These are phyloP conservation scores for Perca schrenkii DNA, from an alignment of 2,113 vertebrate genomes.

Conservation along the genomic window DNA sequence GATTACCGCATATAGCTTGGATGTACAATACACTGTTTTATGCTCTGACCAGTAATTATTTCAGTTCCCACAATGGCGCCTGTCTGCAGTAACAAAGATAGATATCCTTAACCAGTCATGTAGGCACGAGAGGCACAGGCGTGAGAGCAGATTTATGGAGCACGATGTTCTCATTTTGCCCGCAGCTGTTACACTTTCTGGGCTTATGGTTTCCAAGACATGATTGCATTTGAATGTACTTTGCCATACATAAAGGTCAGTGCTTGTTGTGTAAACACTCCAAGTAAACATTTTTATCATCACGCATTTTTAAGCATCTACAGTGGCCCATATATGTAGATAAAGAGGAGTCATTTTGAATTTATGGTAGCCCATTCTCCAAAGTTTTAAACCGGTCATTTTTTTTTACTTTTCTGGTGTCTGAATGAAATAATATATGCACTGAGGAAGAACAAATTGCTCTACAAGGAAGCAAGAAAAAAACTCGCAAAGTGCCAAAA, in stretches of 20 bases:
- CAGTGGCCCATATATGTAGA: not conserved
- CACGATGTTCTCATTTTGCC: constrained; percentile 39
- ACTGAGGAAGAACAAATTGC: constrained; percentile 2
- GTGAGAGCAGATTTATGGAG: constrained; percentile 41
- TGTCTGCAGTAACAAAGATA: constrained; percentile 39
- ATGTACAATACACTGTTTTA: constrained; percentile 17
- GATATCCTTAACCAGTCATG: constrained; percentile 38
- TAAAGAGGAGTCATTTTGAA: not conserved
- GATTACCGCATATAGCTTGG: constrained; percentile 11
- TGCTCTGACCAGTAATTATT: constrained; percentile 42
- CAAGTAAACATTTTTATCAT: constrained; percentile 2
- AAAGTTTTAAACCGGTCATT: not conserved
- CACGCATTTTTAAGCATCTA: not conserved
- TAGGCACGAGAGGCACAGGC: constrained; percentile 13
- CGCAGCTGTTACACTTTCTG: constrained; percentile 59
- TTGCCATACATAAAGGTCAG: constrained; percentile 58
- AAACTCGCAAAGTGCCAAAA: constrained; percentile 30
- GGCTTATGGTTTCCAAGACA: constrained; percentile 43
- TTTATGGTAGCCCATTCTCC: not conserved
- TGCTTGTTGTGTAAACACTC: constrained; percentile 18
- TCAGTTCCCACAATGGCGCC: constrained; percentile 14
- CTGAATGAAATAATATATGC: not conserved
- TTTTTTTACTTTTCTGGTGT: not conserved
- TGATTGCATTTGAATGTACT: constrained; percentile 57
- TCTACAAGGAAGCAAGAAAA: not conserved